Evolutionary conservation across 2,888 invertebrate genomes (phyloP).

Genomic region (Drosophila maculinotata): DNA sequence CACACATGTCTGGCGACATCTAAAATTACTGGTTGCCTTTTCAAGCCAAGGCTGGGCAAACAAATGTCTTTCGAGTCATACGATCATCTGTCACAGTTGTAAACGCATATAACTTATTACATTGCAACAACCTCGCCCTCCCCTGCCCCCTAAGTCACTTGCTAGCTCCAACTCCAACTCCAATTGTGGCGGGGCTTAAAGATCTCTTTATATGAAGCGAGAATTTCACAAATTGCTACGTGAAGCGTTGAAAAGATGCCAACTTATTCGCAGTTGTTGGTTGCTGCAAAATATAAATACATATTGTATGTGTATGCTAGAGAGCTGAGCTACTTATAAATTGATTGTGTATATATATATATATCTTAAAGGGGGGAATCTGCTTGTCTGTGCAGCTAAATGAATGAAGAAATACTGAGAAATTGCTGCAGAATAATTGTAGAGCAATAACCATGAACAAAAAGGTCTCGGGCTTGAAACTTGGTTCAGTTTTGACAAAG

Average conservation of each 20-base stretch:
- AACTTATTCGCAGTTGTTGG: constrained; percentile 33
- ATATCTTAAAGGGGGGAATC: constrained; percentile 11
- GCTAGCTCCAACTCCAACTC: no score
- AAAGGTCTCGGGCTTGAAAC: no score
- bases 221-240: constrained; percentile 79
- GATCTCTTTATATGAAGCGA: constrained; percentile 35
- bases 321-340: constrained; percentile 13
- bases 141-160: neutral
- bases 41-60: constrained; percentile 48
- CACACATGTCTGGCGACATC: constrained; percentile 35
- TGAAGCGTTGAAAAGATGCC: constrained; percentile 79
- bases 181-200: constrained; percentile 15
- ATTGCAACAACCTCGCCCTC: constrained; percentile 20
- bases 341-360: constrained; percentile 1
- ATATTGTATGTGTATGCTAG: constrained; percentile 1
- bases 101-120: constrained; percentile 60
- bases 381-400: constrained; percentile 28
- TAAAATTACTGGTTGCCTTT: constrained; percentile 47
- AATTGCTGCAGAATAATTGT: neutral
- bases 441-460: no score
- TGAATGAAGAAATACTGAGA: constrained; percentile 14
- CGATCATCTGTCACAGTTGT: constrained; percentile 62
- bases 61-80: constrained; percentile 13
- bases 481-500: no score
- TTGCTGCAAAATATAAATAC: constrained; percentile 16